Evolutionary conservation across 30 jellyfish, hydroid and myxozoan species (phyloP).

Genomic region (Hydractinia symbiolongicarpus): DNA sequence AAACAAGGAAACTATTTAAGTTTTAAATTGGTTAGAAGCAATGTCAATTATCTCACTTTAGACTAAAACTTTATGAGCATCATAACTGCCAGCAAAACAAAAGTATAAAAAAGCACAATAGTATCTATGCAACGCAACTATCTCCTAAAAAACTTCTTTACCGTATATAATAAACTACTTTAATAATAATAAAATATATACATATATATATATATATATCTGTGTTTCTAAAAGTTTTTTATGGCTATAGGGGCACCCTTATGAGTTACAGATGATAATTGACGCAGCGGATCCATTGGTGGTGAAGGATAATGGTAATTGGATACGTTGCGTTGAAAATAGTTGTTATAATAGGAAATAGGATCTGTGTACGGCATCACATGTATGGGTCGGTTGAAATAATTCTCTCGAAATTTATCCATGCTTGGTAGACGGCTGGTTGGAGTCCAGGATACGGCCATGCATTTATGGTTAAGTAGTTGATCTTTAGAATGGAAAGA

Average conservation of each 20-base stretch:
- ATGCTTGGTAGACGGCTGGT: slow-evolving; percentile 14
- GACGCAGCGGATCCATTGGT: slow-evolving; percentile 30
- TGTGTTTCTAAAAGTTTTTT: slow-evolving; percentile 3
- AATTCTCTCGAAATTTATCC: slow-evolving; percentile 9
- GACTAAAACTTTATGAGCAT: no score
- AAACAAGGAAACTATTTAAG: no score
- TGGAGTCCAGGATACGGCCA: slow-evolving; percentile 19
- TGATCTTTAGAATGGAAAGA: slow-evolving; percentile 27
- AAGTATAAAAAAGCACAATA: no score
- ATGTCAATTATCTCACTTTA: no score
- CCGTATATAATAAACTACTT: no score
- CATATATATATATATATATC: no score
- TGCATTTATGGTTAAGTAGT: slow-evolving; percentile 16
- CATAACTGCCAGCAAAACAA: no score
- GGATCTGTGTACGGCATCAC: slow-evolving; percentile 28
- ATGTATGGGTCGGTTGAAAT: slow-evolving; percentile 19
- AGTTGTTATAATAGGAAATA: slow-evolving; percentile 6
- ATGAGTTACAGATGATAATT: slow-evolving; percentile 11
- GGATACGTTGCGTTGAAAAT: background rate
- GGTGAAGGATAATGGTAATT: slow-evolving; percentile 26
- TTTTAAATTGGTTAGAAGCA: no score
- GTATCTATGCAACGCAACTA: no score
- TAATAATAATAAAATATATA: no score
- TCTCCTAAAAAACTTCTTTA: no score
- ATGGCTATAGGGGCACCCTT: slow-evolving; percentile 20